Percentiles rank a stretch among this genome's conserved stretches.
Evolutionary conservation across 2,113 vertebrate species (phyloP).

Genomic region (Eulemur macaco): DNA sequence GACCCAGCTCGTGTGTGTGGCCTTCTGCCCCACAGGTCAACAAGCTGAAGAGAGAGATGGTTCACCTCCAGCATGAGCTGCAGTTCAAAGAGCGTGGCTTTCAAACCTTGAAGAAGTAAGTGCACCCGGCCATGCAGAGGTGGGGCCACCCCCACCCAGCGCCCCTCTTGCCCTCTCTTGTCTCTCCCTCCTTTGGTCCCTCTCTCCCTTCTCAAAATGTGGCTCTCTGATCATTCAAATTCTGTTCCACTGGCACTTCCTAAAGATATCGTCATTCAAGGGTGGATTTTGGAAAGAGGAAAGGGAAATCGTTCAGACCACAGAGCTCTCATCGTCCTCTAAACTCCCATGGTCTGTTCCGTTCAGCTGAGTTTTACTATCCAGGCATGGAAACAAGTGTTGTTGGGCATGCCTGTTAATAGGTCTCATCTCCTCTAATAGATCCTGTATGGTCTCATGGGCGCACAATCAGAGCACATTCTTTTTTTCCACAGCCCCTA

Average conservation of each 20-base stretch:
- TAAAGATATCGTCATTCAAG: background rate
- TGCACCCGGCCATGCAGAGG: background rate
- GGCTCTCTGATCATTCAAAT: background rate
- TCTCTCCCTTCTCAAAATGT: background rate
- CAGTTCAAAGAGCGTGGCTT: slow-evolving; percentile 97
- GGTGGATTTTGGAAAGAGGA: background rate
- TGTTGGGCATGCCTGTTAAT: background rate
- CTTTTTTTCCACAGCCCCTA: background rate
- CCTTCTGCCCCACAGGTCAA: slow-evolving; percentile 88
- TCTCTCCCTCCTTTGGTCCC: background rate
- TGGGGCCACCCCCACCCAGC: background rate
- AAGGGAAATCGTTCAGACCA: background rate
- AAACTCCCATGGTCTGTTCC: background rate
- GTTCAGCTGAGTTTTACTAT: background rate
- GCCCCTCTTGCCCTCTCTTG: background rate
- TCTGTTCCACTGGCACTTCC: background rate
- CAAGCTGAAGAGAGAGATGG: slow-evolving; percentile 96
- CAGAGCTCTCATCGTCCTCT: background rate
- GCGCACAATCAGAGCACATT: background rate
- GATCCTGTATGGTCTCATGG: background rate
- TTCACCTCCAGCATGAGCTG: slow-evolving; percentile 95
- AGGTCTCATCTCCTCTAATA: background rate
- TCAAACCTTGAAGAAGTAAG: slow-evolving; percentile 96
- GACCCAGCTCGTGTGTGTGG: background rate
- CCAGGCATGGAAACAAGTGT: background rate